Percentiles rank a stretch among this genome's conserved stretches.
Conservation (phyloP, 2,797 vertebrate species). For the Forpus xanthops region DNA sequence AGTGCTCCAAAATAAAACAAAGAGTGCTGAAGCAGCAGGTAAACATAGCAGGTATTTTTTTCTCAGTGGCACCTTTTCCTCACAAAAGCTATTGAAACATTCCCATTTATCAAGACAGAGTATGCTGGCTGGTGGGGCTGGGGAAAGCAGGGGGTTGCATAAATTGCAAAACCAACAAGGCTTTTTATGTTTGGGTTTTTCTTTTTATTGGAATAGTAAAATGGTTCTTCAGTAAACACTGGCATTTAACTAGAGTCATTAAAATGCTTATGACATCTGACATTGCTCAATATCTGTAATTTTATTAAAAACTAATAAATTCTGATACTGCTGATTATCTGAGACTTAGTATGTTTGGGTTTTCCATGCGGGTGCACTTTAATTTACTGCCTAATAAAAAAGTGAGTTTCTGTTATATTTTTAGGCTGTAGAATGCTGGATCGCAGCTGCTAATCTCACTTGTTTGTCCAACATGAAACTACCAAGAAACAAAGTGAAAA, state of each 20-base stretch:
- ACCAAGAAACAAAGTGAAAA: background rate
- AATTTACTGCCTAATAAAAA: background rate
- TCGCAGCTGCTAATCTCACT: background rate
- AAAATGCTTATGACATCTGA: background rate
- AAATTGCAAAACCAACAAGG: background rate
- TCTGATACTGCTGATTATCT: background rate
- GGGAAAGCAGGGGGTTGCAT: background rate
- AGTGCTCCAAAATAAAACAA: background rate
- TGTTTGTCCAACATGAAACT: background rate
- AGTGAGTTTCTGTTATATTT: background rate
- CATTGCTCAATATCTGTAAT: background rate
- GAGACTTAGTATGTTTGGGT: background rate
- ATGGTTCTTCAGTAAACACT: background rate
- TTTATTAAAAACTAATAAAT: background rate
- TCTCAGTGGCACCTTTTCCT: background rate
- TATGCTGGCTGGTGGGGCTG: background rate
- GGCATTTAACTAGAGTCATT: background rate
- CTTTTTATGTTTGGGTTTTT: background rate
- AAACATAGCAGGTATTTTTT: background rate
- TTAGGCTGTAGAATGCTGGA: background rate
- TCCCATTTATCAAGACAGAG: background rate
- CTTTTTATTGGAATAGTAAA: background rate
- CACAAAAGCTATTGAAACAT: background rate
- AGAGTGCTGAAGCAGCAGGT: background rate
- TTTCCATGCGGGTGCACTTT: background rate